A percentile compares a stretch with the other conserved stretches of the same genome.
phyloP scores from a whole-genome alignment of 2,888 invertebrate species.

The Dromius quadrimaculatus region DNA sequence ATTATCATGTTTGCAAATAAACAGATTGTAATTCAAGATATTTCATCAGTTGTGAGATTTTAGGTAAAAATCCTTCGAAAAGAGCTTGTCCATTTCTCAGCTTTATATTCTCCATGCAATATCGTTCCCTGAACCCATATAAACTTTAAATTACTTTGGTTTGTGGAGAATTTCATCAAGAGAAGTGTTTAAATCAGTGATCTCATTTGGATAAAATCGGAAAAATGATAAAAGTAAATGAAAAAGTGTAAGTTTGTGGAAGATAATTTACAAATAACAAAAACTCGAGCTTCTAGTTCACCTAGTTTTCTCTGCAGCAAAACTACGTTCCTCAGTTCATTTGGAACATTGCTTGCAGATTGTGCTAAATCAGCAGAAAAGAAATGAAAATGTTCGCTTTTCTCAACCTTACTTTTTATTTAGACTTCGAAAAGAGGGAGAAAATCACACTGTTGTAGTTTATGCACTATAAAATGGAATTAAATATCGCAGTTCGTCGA shows the following conservation, averaged over 20 bases:
- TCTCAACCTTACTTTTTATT: neutral
- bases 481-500: no score
- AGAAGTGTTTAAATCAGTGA: conserved; percentile 14
- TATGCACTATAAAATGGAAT: neutral
- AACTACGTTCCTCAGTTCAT: conserved; percentile 31
- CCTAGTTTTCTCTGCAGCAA: conserved; percentile 14
- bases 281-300: conserved; percentile 20
- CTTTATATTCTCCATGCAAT: no score
- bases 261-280: conserved; percentile 38
- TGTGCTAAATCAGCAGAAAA: conserved; percentile 32
- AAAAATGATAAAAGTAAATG: conserved; percentile 17
- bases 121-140: no score
- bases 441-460: conserved; percentile 3
- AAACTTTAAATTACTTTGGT: neutral
- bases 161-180: neutral
- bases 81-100: no score
- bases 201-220: conserved; percentile 15
- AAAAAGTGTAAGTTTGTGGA: neutral
- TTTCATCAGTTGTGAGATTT: no score
- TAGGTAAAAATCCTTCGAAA: no score
- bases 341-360: conserved; percentile 35
- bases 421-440: conserved; percentile 3
- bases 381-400: conserved; percentile 28
- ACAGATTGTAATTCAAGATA: no score
- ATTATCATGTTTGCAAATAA: no score